Evolutionary conservation across 2,113 vertebrate species (phyloP).

Genomic region (Apodemus speciosus): DNA sequence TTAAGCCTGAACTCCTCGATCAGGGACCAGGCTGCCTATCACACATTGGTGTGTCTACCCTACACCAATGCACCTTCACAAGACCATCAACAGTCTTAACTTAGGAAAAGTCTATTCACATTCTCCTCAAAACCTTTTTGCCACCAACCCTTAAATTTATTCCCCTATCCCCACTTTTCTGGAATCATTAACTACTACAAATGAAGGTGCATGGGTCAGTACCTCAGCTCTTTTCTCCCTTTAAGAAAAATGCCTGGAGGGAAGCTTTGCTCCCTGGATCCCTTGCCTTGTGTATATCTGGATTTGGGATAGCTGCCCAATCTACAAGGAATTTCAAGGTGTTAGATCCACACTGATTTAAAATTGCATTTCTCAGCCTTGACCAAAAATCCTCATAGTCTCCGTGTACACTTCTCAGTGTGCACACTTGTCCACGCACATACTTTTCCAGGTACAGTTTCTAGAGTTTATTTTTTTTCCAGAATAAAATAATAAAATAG

Average conservation of each 20-base stretch:
- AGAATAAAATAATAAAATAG: background rate
- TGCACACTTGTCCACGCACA: no score
- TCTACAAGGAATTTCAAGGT: constrained; percentile 35
- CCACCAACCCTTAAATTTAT: background rate
- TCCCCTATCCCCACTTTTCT: background rate
- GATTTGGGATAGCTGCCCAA: background rate
- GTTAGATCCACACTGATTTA: constrained; percentile 34
- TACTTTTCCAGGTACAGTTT: background rate
- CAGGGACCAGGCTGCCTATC: no score
- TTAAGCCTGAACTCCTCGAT: no score
- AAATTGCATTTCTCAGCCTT: constrained; percentile 40
- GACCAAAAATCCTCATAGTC: background rate
- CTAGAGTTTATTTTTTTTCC: background rate
- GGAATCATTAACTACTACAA: background rate
- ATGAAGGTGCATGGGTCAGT: background rate
- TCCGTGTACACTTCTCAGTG: background rate
- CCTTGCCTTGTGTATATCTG: background rate
- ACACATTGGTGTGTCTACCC: no score
- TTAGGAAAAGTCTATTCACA: background rate
- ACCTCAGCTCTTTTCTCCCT: background rate
- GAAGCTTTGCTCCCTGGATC: background rate
- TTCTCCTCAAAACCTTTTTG: constrained; percentile 21
- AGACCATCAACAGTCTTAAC: background rate
- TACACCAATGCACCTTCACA: background rate
- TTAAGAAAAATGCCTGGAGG: background rate